Evolutionary conservation across 2,888 invertebrate species (phyloP).

Genomic region (Hanleya hanleyi): DNA sequence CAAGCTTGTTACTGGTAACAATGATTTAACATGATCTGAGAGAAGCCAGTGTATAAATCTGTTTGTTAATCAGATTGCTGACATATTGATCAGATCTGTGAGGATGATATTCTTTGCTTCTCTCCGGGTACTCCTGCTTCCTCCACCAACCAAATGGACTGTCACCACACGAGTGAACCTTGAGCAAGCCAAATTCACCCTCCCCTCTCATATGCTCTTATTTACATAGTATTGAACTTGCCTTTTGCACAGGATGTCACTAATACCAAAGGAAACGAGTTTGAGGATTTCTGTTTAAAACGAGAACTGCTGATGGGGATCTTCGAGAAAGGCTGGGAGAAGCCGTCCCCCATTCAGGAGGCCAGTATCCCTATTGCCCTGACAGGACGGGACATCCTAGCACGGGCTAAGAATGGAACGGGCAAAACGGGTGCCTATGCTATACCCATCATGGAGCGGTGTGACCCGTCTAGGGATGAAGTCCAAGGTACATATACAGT

Average conservation of each 20-base stretch:
- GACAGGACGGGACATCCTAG: constrained; percentile 97
- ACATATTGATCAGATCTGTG: too few relatives aligned
- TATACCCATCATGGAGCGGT: constrained; percentile 97
- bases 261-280: constrained; percentile 98
- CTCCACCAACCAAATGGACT: too few relatives aligned
- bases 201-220: too few relatives aligned
- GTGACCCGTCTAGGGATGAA: constrained; percentile 84
- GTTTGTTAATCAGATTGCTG: too few relatives aligned
- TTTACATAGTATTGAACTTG: too few relatives aligned
- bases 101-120: too few relatives aligned
- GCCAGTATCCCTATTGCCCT: constrained; percentile 97
- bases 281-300: constrained; percentile 99
- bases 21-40: too few relatives aligned
- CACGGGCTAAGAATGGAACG: constrained; percentile 99
- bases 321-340: constrained; percentile 99
- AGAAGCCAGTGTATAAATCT: too few relatives aligned
- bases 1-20: too few relatives aligned
- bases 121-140: too few relatives aligned
- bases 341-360: constrained; percentile 98
- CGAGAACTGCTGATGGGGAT: constrained; percentile 99
- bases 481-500: constrained; percentile 82
- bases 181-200: too few relatives aligned
- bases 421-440: constrained; percentile 99
- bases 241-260: constrained; percentile 92
- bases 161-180: too few relatives aligned